Evolutionary conservation across 1,140 invertebrate genomes (phyloP).

Genomic region (Thalassaphorura encarpata): DNA sequence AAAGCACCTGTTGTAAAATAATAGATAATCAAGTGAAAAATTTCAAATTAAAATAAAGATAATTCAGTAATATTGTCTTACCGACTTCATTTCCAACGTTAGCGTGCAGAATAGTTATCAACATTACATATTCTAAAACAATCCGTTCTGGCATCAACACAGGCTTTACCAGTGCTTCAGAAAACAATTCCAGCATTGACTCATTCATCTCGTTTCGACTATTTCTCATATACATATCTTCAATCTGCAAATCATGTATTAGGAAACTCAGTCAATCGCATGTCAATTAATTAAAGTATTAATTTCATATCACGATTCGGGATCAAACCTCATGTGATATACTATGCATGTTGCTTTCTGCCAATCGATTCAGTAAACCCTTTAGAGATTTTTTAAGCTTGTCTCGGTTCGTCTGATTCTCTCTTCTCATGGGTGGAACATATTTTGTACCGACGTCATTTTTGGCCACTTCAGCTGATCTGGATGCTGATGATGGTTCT

Average conservation of each 20-base stretch:
- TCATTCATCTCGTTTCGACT: constrained; percentile 75
- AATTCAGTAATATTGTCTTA: constrained; percentile 35
- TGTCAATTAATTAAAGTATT: constrained; percentile 1
- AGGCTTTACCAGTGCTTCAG: constrained; percentile 53
- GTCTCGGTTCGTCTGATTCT: constrained; percentile 40
- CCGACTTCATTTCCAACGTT: constrained; percentile 85
- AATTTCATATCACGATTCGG: too few species aligned
- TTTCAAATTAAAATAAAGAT: too few species aligned
- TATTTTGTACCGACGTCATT: constrained; percentile 59
- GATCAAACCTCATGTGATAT: constrained; percentile 55
- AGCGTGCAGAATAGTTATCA: constrained; percentile 73
- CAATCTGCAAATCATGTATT: constrained; percentile 54
- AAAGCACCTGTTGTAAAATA: constrained; percentile 55
- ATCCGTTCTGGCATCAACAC: constrained; percentile 63
- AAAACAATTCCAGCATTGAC: constrained; percentile 54
- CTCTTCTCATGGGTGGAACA: constrained; percentile 67
- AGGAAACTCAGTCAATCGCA: constrained; percentile 16
- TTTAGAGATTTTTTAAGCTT: constrained; percentile 66
- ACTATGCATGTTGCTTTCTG: constrained; percentile 75
- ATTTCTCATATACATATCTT: constrained; percentile 60
- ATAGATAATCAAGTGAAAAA: constrained; percentile 28
- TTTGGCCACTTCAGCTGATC: too few species aligned
- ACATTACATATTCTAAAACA: constrained; percentile 68
- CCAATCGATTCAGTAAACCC: constrained; percentile 75
- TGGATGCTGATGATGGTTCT: too few species aligned